Conservation (phyloP, 1,140 invertebrate genomes). For the Nylanderia fulva region DNA sequence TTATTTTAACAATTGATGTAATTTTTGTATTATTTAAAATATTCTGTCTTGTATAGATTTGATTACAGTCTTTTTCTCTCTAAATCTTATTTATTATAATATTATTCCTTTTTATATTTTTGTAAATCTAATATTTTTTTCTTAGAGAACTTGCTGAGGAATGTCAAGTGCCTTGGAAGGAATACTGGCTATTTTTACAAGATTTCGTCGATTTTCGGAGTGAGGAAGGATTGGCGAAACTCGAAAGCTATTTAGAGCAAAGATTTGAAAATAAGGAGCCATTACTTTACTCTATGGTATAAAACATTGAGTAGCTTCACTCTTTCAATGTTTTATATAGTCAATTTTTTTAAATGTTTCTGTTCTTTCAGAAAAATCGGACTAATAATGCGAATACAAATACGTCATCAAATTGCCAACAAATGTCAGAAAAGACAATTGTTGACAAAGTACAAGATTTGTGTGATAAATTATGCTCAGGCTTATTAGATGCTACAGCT, state of each 20-base stretch:
- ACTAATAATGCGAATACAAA: neutral
- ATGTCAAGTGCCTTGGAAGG: conserved; percentile 93
- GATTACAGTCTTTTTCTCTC: neutral
- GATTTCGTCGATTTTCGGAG: conserved; percentile 91
- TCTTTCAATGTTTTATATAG: neutral
- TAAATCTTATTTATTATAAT: conserved; percentile 25
- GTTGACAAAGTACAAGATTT: conserved; percentile 56
- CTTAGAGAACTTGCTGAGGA: conserved; percentile 89
- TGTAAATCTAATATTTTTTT: conserved; percentile 41
- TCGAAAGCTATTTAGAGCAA: conserved; percentile 91
- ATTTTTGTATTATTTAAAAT: neutral
- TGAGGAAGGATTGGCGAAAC: conserved; percentile 89
- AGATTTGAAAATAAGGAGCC: conserved; percentile 76
- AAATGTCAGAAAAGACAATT: conserved; percentile 36
- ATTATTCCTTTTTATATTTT: neutral
- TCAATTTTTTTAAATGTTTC: neutral
- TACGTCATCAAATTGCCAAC: conserved; percentile 15
- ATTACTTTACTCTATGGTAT: conserved; percentile 56
- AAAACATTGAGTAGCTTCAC: conserved; percentile 37
- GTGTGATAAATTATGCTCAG: conserved; percentile 60
- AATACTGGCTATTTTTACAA: conserved; percentile 96
- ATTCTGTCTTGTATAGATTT: neutral
- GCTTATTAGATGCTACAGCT: conserved; percentile 37
- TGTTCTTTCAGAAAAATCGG: conserved; percentile 59
- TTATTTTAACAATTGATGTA: conserved; percentile 5